phyloP scores from a whole-genome alignment of 1,140 invertebrate genomes.

The Manduca sexta region DNA sequence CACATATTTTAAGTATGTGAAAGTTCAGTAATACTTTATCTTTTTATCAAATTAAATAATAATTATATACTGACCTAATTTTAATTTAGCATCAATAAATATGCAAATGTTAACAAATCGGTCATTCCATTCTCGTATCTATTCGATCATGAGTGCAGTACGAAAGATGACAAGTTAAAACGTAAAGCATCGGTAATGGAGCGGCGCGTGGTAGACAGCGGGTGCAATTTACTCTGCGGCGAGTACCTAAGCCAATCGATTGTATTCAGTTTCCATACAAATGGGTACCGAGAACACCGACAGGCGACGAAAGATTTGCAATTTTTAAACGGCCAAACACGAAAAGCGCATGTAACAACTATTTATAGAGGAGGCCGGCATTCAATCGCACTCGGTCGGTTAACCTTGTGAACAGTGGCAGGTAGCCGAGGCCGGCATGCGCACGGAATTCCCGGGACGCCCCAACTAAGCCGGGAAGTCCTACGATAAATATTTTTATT shows the following conservation, averaged over 20 bases:
- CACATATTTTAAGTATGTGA: too few species aligned
- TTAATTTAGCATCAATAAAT: too few species aligned
- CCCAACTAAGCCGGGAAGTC: slow-evolving; percentile 4
- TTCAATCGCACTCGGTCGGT: slow-evolving; percentile 29
- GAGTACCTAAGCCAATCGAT: slow-evolving; percentile 7
- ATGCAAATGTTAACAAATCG: too few species aligned
- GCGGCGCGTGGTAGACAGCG: too few species aligned
- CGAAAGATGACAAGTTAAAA: too few species aligned
- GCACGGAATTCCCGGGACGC: slow-evolving; percentile 32
- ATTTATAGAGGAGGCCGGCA: slow-evolving; percentile 16
- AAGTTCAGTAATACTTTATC: too few species aligned
- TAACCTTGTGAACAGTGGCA: slow-evolving; percentile 22
- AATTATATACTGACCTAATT: too few species aligned
- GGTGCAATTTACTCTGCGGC: too few species aligned
- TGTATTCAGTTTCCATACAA: slow-evolving; percentile 10
- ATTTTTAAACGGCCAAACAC: background rate
- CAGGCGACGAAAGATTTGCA: slow-evolving; percentile 7
- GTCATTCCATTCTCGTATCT: too few species aligned
- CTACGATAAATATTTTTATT: slow-evolving; percentile 25
- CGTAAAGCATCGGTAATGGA: too few species aligned
- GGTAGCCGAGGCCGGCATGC: slow-evolving; percentile 32
- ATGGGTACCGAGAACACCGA: background rate
- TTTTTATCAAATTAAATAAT: too few species aligned
- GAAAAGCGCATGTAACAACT: background rate
- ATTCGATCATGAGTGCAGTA: too few species aligned